Evolutionary conservation across 2,888 invertebrate species (phyloP).

Genomic region (Cynaeus angustus): DNA sequence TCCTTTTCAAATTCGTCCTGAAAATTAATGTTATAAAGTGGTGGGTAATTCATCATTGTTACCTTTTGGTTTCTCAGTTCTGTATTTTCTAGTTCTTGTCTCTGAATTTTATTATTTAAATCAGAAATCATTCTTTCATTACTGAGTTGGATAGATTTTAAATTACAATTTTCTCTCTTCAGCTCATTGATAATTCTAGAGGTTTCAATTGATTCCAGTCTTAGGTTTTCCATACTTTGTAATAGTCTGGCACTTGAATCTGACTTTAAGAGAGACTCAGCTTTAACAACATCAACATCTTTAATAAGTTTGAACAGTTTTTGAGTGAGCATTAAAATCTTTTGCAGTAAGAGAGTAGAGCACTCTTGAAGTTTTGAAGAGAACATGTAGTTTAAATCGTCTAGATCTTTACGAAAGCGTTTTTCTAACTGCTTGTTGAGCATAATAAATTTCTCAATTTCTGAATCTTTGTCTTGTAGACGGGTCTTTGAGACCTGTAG

Average conservation of each 20-base stretch:
- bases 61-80: constrained; percentile 62
- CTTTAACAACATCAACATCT: constrained; percentile 62
- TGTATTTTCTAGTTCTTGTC: constrained; percentile 56
- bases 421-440: constrained; percentile 29
- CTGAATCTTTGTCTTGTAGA: constrained; percentile 47
- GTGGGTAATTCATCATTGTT: constrained; percentile 14
- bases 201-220: constrained; percentile 62
- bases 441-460: constrained; percentile 23
- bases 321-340: constrained; percentile 54
- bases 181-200: constrained; percentile 60
- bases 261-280: constrained; percentile 58
- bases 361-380: constrained; percentile 45
- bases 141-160: constrained; percentile 57
- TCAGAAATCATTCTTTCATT: constrained; percentile 59
- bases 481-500: constrained; percentile 56
- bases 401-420: constrained; percentile 33
- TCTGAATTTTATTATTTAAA: constrained; percentile 52
- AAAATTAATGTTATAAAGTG: too few relatives aligned
- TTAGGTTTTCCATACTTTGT: constrained; percentile 63
- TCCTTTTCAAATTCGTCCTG: constrained; percentile 66
- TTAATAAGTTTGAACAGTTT: constrained; percentile 59
- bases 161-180: constrained; percentile 61
- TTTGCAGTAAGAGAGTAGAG: constrained; percentile 43
- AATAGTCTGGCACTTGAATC: constrained; percentile 60
- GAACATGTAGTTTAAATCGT: constrained; percentile 39